Conservation (phyloP, 2,888 invertebrate species). For the Lasioglossum pauxillum region DNA sequence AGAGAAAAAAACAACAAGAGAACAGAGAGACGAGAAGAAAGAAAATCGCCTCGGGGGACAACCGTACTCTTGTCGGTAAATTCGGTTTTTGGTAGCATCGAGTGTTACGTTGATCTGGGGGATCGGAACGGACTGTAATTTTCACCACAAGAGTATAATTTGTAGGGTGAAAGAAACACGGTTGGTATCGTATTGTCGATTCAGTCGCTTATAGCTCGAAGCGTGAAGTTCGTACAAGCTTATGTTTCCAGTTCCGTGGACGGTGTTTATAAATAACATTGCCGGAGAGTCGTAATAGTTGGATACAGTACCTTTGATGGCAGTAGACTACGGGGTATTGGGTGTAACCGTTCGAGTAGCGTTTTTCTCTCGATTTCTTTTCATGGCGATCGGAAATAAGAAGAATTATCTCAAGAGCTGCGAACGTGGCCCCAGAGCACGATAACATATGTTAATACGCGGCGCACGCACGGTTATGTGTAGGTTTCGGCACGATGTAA, state of each 20-base stretch:
- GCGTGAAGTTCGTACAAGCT: conserved; percentile 26
- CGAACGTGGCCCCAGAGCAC: conserved; percentile 12
- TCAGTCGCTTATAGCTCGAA: conserved; percentile 33
- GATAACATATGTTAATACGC: conserved; percentile 61
- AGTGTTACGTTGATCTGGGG: conserved; percentile 18
- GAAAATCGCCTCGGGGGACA: conserved; percentile 36
- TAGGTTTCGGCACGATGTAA: conserved; percentile 38
- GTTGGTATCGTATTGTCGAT: background rate
- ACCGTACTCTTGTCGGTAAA: background rate
- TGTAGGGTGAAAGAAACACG: conserved; percentile 41
- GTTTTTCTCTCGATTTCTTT: background rate
- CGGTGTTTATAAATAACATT: background rate
- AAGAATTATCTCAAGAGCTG: background rate
- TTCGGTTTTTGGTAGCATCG: conserved; percentile 17
- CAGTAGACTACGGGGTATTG: background rate
- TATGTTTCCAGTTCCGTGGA: conserved; percentile 38
- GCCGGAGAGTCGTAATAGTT: background rate
- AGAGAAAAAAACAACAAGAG: background rate
- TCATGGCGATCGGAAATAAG: conserved; percentile 13
- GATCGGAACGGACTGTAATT: conserved; percentile 43
- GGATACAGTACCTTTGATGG: background rate
- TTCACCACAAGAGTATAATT: conserved; percentile 41
- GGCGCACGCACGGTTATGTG: conserved; percentile 5
- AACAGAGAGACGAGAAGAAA: background rate
- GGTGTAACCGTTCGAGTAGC: conserved; percentile 11